phyloP scores from a whole-genome alignment of 2,113 vertebrate species.

The Heliornis fulica region DNA sequence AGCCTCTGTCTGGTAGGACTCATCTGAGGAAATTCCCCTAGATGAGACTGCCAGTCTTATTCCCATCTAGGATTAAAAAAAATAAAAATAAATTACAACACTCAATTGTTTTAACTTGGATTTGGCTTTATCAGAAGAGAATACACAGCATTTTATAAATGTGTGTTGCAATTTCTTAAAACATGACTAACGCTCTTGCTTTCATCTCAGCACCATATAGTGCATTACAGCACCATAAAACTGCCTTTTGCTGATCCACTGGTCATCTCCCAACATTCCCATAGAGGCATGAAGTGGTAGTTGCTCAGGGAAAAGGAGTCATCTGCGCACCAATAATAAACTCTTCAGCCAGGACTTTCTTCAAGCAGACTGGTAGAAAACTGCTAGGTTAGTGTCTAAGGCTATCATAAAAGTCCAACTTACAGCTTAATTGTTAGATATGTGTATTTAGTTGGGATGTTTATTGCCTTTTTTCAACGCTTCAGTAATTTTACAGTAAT shows the following conservation, averaged over 20 bases:
- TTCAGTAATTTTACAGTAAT: constrained; percentile 44
- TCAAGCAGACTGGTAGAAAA: constrained; percentile 9
- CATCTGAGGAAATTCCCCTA: not conserved
- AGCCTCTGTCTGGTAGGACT: not conserved
- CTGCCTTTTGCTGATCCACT: not conserved
- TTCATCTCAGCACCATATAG: constrained; percentile 17
- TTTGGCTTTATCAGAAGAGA: not conserved
- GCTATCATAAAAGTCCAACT: not conserved
- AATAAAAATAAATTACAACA: not conserved
- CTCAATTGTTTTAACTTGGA: not conserved
- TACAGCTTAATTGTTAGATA: constrained; percentile 20
- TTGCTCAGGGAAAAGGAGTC: not conserved
- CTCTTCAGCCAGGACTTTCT: not conserved
- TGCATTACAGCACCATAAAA: constrained; percentile 30
- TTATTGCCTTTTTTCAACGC: constrained; percentile 33
- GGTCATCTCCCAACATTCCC: not conserved
- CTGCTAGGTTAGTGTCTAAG: constrained; percentile 19
- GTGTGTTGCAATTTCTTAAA: not conserved
- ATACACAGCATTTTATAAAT: not conserved
- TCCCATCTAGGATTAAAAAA: not conserved
- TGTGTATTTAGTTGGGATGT: constrained; percentile 2
- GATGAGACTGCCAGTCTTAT: not conserved
- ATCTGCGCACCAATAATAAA: not conserved
- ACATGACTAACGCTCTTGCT: not conserved
- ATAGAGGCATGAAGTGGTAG: not conserved